Evolutionary conservation across 2,888 invertebrate genomes (phyloP).

Genomic region (Tenthredo amoena): DNA sequence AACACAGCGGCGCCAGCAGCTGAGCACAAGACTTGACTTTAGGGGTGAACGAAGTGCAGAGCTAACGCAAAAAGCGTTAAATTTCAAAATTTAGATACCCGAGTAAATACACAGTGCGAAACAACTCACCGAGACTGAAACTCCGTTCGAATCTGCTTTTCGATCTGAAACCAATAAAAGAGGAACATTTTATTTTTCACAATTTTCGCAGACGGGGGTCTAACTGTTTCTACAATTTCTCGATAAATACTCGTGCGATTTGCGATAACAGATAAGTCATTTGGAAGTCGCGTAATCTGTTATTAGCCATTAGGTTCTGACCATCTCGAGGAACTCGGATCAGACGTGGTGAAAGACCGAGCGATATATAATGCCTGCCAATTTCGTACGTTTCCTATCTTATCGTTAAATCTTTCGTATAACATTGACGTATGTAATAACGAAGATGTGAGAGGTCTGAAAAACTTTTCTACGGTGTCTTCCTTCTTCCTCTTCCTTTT

Average conservation of each 20-base stretch:
- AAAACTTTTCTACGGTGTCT: neutral
- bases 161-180: slow-evolving; percentile 21
- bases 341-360: slow-evolving; percentile 36
- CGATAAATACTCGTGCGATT: neutral
- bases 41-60: neutral
- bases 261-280: slow-evolving; percentile 31
- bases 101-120: neutral
- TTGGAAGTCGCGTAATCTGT: slow-evolving; percentile 28
- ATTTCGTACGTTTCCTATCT: slow-evolving; percentile 23
- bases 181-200: neutral
- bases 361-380: slow-evolving; percentile 31
- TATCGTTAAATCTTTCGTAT: slow-evolving; percentile 33
- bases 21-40: neutral
- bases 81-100: neutral
- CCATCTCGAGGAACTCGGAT: slow-evolving; percentile 18
- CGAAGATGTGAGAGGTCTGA: slow-evolving; percentile 4
- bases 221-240: neutral
- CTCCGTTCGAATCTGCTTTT: neutral
- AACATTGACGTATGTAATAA: slow-evolving; percentile 11
- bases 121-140: neutral
- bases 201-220: neutral
- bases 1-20: neutral
- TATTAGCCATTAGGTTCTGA: slow-evolving; percentile 38
- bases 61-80: neutral
- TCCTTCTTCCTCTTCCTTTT: neutral